These are phyloP conservation scores for Temnothorax nylanderi DNA, from an alignment of 1,140 invertebrate species.

Conservation along the genomic window DNA sequence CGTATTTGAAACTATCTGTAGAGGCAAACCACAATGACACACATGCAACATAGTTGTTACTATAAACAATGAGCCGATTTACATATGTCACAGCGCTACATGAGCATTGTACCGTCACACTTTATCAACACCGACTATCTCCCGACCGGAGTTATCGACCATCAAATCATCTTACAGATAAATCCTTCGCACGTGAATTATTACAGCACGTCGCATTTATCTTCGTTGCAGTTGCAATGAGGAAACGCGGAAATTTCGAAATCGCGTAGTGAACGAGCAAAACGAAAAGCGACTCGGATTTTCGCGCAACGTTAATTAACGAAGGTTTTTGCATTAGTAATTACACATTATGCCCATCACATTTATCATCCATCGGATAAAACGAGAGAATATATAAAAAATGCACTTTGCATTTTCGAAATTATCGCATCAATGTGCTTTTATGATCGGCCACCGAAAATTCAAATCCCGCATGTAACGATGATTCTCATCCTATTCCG, in stretches of 20 bases:
- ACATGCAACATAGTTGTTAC: conserved; percentile 44
- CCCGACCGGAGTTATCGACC: conserved; percentile 36
- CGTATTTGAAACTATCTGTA: conserved; percentile 45
- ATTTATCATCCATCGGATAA: conserved; percentile 1
- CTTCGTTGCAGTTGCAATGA: neutral
- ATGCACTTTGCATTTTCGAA: conserved; percentile 3
- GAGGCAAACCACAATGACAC: neutral
- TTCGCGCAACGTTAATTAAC: conserved; percentile 36
- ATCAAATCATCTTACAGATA: conserved; percentile 61
- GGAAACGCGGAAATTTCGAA: conserved; percentile 26
- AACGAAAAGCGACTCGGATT: neutral
- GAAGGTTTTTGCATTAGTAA: conserved; percentile 8
- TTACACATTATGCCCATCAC: neutral
- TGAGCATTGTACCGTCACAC: neutral
- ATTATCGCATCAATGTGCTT: neutral
- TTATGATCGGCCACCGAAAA: neutral
- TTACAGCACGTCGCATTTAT: conserved; percentile 37
- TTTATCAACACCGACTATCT: conserved; percentile 49
- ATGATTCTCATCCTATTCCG: neutral
- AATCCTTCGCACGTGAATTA: conserved; percentile 46
- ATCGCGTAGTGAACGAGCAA: neutral
- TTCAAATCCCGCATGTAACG: neutral
- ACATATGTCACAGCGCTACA: conserved; percentile 32
- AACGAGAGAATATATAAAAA: neutral
- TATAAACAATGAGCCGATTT: conserved; percentile 50